Evolutionary conservation across 2,888 invertebrate genomes (phyloP), one percentile per base, ranked within the genome.

Genomic region (Tenthredo livida): DNA sequence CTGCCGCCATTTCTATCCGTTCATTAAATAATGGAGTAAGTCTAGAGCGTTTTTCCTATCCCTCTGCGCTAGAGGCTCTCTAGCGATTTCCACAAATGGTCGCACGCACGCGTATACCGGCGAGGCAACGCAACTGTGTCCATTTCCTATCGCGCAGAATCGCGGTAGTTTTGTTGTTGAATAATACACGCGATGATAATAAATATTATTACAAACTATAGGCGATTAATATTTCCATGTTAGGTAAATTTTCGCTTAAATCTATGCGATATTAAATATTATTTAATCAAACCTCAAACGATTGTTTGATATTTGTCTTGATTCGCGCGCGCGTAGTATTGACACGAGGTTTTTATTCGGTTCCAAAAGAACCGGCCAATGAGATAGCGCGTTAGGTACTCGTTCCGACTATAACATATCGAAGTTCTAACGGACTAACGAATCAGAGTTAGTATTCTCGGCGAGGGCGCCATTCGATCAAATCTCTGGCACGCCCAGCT

Each of bases 401-500:
- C 43, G n/a, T 6, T 80, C 2, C 2, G 0, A 25, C 21, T 70
- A 29, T 17, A 15, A 50, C 43, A 9, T 12, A 17, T 9, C 33
- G 6, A 40, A 85, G 89, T 87, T 87, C 88, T 87, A 87, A 84
- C 86, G 54, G 88, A 87, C 86, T 73, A 87, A 84, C 91, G 90
- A 91, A 91, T 91, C 87, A 21, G 7, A 29, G 37, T 10, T 25
- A 89, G 87, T 89, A 87, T 85, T 40, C 88, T 87, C 86, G 88
- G 67, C 85, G 86, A 85, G 87, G 88, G 85, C 89, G 89, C 88
- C 89, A 89, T 90, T 88, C 88, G 88, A 89, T 87, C 88, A 89
- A 89, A 88, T 88, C 89, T 89, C 90, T 90, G 92, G 91, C 92
- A 92, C 92, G 91, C 92, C 92, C 92, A 90, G 88, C 91, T 87